Evolutionary conservation across 2,888 invertebrate genomes (phyloP).

Genomic region (Hoplodrina blanda): DNA sequence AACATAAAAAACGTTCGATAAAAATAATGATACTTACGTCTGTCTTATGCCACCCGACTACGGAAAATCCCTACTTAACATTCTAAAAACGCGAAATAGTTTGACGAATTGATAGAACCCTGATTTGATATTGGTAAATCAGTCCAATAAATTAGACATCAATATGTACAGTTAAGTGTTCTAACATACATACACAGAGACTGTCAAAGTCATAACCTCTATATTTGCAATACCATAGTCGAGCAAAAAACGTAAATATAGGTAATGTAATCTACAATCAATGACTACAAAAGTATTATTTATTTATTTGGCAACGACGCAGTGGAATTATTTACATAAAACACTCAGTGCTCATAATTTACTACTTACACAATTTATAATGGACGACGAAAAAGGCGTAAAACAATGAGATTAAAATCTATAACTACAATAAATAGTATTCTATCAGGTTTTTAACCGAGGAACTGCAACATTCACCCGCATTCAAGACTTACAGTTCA

Average conservation of each 20-base stretch:
- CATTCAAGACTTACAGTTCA: constrained; percentile 61
- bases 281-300: constrained; percentile 45
- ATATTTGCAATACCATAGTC: constrained; percentile 31
- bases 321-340: constrained; percentile 62
- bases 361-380: constrained; percentile 60
- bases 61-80: neutral
- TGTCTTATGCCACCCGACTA: constrained; percentile 38
- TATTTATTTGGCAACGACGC: constrained; percentile 63
- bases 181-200: constrained; percentile 2
- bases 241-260: constrained; percentile 32
- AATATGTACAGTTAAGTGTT: constrained; percentile 18
- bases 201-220: constrained; percentile 14
- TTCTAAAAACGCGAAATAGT: neutral
- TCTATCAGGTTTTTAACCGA: constrained; percentile 63
- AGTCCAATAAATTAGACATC: constrained; percentile 16
- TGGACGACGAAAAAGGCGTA: constrained; percentile 64
- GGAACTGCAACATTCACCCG: constrained; percentile 67
- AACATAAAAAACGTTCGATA: constrained; percentile 18
- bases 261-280: constrained; percentile 33
- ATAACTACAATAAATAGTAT: constrained; percentile 64
- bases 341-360: constrained; percentile 60
- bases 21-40: neutral
- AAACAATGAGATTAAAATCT: constrained; percentile 63
- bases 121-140: constrained; percentile 15
- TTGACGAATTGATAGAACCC: neutral